Conservation (phyloP, 2,888 invertebrate genomes). For the Altica lythri region DNA sequence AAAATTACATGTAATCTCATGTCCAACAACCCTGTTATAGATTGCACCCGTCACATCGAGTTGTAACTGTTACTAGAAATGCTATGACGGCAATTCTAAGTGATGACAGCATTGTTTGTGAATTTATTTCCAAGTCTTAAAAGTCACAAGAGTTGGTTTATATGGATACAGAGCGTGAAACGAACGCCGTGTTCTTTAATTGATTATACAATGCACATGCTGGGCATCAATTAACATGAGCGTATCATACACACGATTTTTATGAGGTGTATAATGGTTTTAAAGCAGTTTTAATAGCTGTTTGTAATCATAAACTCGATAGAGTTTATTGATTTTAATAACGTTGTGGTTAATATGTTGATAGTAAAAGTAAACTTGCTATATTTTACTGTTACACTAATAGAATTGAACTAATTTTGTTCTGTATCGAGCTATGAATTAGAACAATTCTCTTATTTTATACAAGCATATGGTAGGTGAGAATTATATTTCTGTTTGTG, state of each 20-base stretch:
- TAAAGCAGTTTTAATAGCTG: too few relatives aligned
- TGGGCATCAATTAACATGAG: constrained; percentile 31
- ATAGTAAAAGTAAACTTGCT: too few relatives aligned
- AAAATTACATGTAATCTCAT: background rate
- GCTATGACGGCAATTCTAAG: constrained; percentile 22
- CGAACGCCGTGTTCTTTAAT: constrained; percentile 32
- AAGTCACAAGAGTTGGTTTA: constrained; percentile 15
- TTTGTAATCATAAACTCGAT: too few relatives aligned
- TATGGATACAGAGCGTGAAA: constrained; percentile 11
- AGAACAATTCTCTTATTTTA: too few relatives aligned
- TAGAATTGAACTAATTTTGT: too few relatives aligned
- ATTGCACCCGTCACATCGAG: constrained; percentile 1
- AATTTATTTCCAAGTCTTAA: constrained; percentile 27
- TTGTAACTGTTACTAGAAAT: constrained; percentile 12
- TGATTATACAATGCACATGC: constrained; percentile 36
- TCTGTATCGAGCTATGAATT: too few relatives aligned
- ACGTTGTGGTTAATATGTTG: too few relatives aligned
- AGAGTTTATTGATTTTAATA: too few relatives aligned
- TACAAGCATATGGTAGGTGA: too few relatives aligned
- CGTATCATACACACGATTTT: constrained; percentile 19
- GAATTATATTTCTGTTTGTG: too few relatives aligned
- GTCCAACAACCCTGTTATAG: background rate
- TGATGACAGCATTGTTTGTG: constrained; percentile 39
- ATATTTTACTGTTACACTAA: too few relatives aligned
- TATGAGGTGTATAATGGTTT: constrained; percentile 14